Evolutionary conservation across 2,113 vertebrate genomes (phyloP).

Genomic region (Notechis scutatus): DNA sequence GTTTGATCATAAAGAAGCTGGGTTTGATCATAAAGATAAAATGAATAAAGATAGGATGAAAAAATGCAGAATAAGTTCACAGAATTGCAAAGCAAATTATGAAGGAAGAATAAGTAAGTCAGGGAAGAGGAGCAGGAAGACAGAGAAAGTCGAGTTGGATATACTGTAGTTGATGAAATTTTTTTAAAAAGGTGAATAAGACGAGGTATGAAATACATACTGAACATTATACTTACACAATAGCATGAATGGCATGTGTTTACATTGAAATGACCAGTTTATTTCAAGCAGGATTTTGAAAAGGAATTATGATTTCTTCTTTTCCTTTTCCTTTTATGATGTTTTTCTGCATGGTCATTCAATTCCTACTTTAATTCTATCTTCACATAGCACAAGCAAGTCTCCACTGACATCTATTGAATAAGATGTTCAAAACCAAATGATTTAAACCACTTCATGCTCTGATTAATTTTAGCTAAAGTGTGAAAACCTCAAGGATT

Average conservation of each 20-base stretch:
- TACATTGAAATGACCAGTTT: not conserved
- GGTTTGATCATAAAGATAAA: not conserved
- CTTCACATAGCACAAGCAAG: not conserved
- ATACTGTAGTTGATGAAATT: not conserved
- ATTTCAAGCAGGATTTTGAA: not conserved
- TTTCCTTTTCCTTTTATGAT: not conserved
- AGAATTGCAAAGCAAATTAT: not conserved
- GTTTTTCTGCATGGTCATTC: not conserved
- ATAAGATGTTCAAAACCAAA: not conserved
- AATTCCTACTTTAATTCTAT: not conserved
- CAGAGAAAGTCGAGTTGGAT: not conserved
- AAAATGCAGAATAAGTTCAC: not conserved
- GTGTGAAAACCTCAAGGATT: not conserved
- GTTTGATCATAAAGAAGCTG: not conserved
- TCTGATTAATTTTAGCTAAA: not conserved
- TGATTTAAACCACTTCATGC: not conserved
- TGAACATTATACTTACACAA: not conserved
- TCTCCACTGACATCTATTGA: not conserved
- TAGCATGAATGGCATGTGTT: not conserved
- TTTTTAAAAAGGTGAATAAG: not conserved
- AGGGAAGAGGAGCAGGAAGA: not conserved
- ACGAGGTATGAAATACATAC: not conserved
- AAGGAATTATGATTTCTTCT: not conserved
- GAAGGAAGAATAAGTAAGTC: not conserved
- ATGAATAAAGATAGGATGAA: not conserved